phyloP scores from a whole-genome alignment of 2,888 invertebrate genomes.

The Acronicta aceris region DNA sequence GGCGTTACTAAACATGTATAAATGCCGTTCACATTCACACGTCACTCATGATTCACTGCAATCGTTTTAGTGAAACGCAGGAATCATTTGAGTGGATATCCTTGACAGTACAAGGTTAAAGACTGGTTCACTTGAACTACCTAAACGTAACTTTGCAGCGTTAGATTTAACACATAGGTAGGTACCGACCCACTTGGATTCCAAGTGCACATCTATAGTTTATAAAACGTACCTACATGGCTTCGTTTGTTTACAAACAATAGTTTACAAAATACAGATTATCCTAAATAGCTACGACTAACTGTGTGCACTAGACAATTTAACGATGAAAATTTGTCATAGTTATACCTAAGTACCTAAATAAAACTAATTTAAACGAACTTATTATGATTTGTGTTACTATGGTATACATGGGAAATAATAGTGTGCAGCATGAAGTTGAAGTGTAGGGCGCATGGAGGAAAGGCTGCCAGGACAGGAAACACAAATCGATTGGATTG shows the following conservation, averaged over 20 bases:
- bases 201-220: constrained; percentile 27
- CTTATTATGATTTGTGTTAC: no score
- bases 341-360: no score
- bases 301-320: neutral
- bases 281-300: neutral
- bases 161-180: constrained; percentile 23
- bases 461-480: constrained; percentile 71
- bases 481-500: constrained; percentile 71
- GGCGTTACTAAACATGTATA: constrained; percentile 13
- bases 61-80: constrained; percentile 68
- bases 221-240: constrained; percentile 15
- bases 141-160: constrained; percentile 14
- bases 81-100: constrained; percentile 78
- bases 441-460: constrained; percentile 74
- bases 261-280: neutral
- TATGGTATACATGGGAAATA: no score
- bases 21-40: constrained; percentile 27
- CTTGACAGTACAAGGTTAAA: constrained; percentile 83
- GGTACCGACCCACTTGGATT: constrained; percentile 22
- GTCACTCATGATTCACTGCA: constrained; percentile 46
- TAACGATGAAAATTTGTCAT: no score
- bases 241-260: constrained; percentile 26
- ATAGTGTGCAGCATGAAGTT: constrained; percentile 25
- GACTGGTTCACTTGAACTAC: constrained; percentile 59
- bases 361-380: no score